Evolutionary conservation across 2,888 invertebrate genomes (phyloP).

Genomic region (Pterostichus madidus): DNA sequence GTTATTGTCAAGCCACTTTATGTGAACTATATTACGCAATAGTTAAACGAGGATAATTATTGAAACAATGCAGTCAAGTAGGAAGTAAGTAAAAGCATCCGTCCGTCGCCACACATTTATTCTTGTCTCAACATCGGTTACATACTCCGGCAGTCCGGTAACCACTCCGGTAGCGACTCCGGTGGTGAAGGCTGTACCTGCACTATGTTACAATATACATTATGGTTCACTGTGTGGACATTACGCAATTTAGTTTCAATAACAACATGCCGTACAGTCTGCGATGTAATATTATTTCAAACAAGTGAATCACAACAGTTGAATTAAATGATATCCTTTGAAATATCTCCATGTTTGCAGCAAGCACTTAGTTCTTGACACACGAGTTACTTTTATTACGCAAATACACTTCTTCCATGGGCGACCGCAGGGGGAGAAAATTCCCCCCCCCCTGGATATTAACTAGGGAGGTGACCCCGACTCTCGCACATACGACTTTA

Average conservation of each 20-base stretch:
- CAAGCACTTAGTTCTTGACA: background rate
- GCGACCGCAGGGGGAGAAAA: too few relatives aligned
- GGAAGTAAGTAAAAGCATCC: background rate
- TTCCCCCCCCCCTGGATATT: too few relatives aligned
- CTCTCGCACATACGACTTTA: too few relatives aligned
- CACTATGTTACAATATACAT: conserved; percentile 5
- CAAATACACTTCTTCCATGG: background rate
- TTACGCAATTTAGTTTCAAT: conserved; percentile 27
- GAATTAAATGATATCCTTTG: background rate
- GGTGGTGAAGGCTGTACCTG: background rate
- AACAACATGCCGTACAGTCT: background rate
- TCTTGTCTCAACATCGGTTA: background rate
- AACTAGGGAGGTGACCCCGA: too few relatives aligned
- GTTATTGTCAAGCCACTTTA: too few relatives aligned
- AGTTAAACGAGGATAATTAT: too few relatives aligned
- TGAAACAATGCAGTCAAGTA: background rate
- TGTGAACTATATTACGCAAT: too few relatives aligned
- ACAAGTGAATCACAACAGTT: conserved; percentile 23
- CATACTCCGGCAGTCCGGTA: background rate
- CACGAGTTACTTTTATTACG: background rate
- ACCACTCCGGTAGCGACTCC: background rate
- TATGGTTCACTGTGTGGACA: conserved; percentile 9
- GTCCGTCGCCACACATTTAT: background rate
- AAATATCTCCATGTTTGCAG: background rate
- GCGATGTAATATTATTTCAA: conserved; percentile 9